phyloP scores from a whole-genome alignment of 2,888 invertebrate species.

The Alsophila aescularia region DNA sequence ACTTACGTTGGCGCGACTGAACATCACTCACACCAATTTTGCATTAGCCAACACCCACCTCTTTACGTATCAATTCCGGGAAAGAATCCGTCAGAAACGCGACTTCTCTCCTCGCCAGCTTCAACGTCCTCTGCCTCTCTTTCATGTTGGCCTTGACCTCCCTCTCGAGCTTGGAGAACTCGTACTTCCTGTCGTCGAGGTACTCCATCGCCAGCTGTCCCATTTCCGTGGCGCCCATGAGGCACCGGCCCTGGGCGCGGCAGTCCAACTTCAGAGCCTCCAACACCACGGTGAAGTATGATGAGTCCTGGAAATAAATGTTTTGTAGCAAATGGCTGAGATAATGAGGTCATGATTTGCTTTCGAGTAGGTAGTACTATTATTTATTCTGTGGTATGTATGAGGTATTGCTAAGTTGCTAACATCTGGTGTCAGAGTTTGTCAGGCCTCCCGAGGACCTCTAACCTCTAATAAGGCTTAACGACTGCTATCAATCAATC shows the following conservation, averaged over 20 bases:
- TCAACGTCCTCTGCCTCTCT: conserved; percentile 83
- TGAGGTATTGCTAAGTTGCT: too few species aligned
- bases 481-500: too few species aligned
- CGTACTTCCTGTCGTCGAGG: conserved; percentile 85
- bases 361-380: too few species aligned
- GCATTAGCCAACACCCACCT: conserved; percentile 49
- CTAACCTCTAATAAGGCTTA: too few species aligned
- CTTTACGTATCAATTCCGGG: conserved; percentile 74
- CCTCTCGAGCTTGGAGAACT: conserved; percentile 84
- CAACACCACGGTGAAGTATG: conserved; percentile 86
- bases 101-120: conserved; percentile 75
- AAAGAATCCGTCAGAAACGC: conserved; percentile 74
- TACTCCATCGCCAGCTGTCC: conserved; percentile 88
- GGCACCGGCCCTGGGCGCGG: conserved; percentile 84
- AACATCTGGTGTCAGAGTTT: too few species aligned
- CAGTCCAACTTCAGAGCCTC: conserved; percentile 84
- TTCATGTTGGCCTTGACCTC: conserved; percentile 87
- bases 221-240: conserved; percentile 86
- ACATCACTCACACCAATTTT: too few species aligned
- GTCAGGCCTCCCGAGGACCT: too few species aligned
- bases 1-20: too few species aligned
- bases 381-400: too few species aligned
- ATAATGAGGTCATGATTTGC: too few species aligned
- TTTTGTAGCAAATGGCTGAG: neutral
- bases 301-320: conserved; percentile 80